phyloP scores from a whole-genome alignment of 2,888 invertebrate species.

The Lepidocyrtinus sp. region DNA sequence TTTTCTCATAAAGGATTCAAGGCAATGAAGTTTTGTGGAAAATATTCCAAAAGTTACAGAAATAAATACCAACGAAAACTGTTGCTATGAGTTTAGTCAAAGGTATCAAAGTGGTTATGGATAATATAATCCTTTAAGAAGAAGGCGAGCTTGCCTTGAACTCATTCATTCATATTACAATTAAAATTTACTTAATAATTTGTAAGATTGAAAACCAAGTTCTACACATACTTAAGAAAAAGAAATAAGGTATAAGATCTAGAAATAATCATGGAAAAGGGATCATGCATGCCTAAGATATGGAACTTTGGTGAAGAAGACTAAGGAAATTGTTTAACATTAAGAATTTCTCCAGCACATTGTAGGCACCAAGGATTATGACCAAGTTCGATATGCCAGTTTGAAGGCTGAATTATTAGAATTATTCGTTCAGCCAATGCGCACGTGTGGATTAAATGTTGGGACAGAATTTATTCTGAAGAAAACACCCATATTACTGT shows the following conservation, averaged over 20 bases:
- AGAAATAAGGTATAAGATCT: neutral
- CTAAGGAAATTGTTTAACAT: too few relatives aligned
- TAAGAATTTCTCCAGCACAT: too few relatives aligned
- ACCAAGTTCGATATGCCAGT: too few relatives aligned
- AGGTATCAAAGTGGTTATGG: too few relatives aligned
- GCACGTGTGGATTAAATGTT: too few relatives aligned
- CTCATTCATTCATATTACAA: neutral
- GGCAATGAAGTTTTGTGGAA: conserved; percentile 19
- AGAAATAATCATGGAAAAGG: neutral
- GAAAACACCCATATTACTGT: too few relatives aligned
- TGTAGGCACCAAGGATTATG: too few relatives aligned
- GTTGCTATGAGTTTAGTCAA: too few relatives aligned
- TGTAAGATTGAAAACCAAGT: neutral
- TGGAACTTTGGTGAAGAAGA: neutral
- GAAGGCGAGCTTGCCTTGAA: neutral
- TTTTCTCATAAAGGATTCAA: conserved; percentile 34
- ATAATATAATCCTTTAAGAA: neutral
- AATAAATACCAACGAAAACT: neutral
- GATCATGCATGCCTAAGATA: neutral
- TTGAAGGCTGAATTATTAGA: too few relatives aligned
- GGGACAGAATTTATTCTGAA: too few relatives aligned
- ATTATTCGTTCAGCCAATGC: too few relatives aligned
- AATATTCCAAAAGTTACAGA: neutral
- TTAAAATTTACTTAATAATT: neutral
- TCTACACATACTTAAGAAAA: neutral